phyloP scores from a whole-genome alignment of 2,888 invertebrate species.

The Eristalinus aeneus region DNA sequence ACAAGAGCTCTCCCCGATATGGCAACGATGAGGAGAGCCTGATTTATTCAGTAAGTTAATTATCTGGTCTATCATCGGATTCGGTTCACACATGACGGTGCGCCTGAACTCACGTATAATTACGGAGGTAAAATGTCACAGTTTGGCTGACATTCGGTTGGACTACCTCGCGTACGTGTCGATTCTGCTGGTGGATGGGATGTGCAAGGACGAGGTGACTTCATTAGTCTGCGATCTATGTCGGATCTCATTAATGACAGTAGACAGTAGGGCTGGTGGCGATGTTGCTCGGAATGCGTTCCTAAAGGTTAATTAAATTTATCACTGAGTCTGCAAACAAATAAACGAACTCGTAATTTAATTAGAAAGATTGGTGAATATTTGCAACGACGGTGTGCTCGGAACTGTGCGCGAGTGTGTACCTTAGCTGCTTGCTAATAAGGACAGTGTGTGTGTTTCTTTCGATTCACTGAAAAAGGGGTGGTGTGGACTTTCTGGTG shows the following conservation, averaged over 20 bases:
- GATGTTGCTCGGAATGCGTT: slow-evolving; percentile 2
- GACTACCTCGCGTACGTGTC: slow-evolving; percentile 44
- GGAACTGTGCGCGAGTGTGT: no score
- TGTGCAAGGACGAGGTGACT: slow-evolving; percentile 42
- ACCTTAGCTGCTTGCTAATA: neutral
- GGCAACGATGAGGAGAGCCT: slow-evolving; percentile 11
- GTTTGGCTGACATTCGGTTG: slow-evolving; percentile 49
- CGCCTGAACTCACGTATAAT: slow-evolving; percentile 55
- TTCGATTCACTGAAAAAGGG: neutral
- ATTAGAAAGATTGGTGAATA: slow-evolving; percentile 15
- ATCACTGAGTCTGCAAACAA: slow-evolving; percentile 25
- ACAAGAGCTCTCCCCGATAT: neutral
- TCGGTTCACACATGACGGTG: slow-evolving; percentile 28
- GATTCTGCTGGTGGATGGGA: neutral
- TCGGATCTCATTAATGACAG: slow-evolving; percentile 52
- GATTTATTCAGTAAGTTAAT: slow-evolving; percentile 62
- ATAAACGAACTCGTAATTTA: slow-evolving; percentile 36
- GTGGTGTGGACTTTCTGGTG: no score
- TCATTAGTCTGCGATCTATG: slow-evolving; percentile 59
- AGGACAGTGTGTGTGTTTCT: neutral
- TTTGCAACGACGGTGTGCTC: neutral
- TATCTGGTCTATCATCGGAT: slow-evolving; percentile 60
- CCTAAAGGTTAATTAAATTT: slow-evolving; percentile 59
- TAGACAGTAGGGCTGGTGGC: slow-evolving; percentile 28
- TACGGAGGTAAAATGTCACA: slow-evolving; percentile 54